Base-by-base conservation (phyloP, 2,113 vertebrate species). In the Porphyrio hochstetteri region DNA sequence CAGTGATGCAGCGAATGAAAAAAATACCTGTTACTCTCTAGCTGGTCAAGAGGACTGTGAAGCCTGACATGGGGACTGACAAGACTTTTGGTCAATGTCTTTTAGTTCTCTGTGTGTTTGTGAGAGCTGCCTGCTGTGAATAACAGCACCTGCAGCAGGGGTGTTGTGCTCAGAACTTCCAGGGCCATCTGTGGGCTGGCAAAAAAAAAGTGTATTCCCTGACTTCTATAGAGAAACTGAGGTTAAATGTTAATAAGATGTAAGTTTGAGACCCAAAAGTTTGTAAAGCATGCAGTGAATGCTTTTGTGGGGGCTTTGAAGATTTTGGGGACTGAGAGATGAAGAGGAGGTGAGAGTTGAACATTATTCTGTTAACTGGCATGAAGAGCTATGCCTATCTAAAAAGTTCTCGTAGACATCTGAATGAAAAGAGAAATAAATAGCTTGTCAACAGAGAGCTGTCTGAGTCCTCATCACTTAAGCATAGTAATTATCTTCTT, bases 401-500 rank as follows among this genome's bases (percentile, higher is more conserved):
- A 42, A 77, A 76, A 77, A 76, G 57, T 56, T 70, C n/a, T 69
- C 24, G 0, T 24, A 23, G 38, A 40, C 7, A 59, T 36, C 20
- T 60, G 70, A 80, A 50, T 83, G 35, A 46, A 74, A 85, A 67
- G n/a, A 79, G 82, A 84, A 95, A 87, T 80, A 93, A 93, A 86
- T 71, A 85, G 50, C 50, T 82, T 79, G 57, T 85, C 48, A 85
- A 36, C 36, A 82, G 94, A 38, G 42, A 87, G 75, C 61, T 92
- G 72, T 59, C 44, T 50, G 74, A 87, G 87, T 87, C 61, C 70
- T 91, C 55, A 29, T 87, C 84, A 59, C 63, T 83, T 92, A 50
- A 82, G 67, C 55, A 13, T 42, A 93, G 75, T 85, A 93, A 94
- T 96, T 91, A 89, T 87, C 70, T 84, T 78, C 42, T 75, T 87